Evolutionary conservation across 1,140 invertebrate species (phyloP), one percentile per base, ranked within the genome.

Genomic region (Rhagoletis pomonella): DNA sequence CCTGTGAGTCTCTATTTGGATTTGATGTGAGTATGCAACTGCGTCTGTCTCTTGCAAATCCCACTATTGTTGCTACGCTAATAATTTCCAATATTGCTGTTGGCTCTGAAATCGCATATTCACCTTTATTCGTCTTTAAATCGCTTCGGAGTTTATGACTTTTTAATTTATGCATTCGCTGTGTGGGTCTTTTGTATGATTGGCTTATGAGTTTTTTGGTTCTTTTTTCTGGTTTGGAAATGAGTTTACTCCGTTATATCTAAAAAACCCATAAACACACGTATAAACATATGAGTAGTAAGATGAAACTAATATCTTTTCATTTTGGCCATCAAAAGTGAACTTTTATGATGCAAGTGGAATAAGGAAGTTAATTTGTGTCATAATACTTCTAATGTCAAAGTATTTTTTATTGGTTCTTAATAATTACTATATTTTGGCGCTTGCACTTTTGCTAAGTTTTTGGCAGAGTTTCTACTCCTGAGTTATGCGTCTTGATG

Each of bases 101-200:
- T 62, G 60, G 12, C n/a, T 62, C 9, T 14, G 60, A 14, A 62
- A 62, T 62, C n/a, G 12, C 12, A 62, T 62, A 62, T 62, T 62
- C n/a, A 62, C 12, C 60, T 62, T 14, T 62, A 62, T 62, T 62
- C 60, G 12, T 62, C 60, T 62, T n/a, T 62, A 12, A 14, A 62
- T 62, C 60, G n/a, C 4, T 14, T 62, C 60, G 17, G 17, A 62
- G 60, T 62, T 62, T 62, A 62, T 62, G 60, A 62, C 60, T 62
- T 62, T 62, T 62, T 62, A 62, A 62, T 62, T 62, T 62, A 62
- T 62, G 60, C n/a, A 62, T n/a, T 62, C 60, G 60, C 60, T 62
- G 60, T 62, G 60, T 62, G 60, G 60, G 60, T 62, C 60, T 62
- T 62, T 62, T 62, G 60, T 62, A 14, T 62, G 60, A 62, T 62